These are phyloP conservation scores for Typhlichthys eigenmanni DNA, from an alignment of 2,797 vertebrate species.

Conservation along the genomic window DNA sequence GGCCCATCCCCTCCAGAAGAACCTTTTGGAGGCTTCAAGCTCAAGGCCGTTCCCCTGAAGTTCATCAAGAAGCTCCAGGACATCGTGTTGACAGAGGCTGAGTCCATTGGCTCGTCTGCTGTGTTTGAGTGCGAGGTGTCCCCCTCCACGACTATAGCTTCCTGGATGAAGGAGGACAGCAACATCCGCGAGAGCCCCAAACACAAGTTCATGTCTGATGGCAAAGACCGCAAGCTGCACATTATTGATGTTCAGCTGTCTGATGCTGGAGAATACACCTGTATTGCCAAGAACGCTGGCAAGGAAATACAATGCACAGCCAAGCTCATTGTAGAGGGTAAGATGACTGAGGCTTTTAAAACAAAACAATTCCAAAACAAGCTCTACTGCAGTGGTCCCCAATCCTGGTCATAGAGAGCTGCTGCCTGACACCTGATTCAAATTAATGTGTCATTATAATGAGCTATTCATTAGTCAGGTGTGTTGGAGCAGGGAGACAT, in stretches of 20 bases:
- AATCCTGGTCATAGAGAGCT: too few relatives aligned
- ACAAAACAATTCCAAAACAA: too few relatives aligned
- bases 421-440: too few relatives aligned
- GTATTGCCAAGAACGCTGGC: slow-evolving; percentile 90
- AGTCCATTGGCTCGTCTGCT: slow-evolving; percentile 92
- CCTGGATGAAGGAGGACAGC: slow-evolving; percentile 96
- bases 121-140: slow-evolving; percentile 94
- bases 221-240: slow-evolving; percentile 93
- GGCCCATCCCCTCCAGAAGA: slow-evolving; percentile 94
- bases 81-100: slow-evolving; percentile 90
- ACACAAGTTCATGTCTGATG: slow-evolving; percentile 93
- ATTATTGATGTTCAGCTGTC: slow-evolving; percentile 97
- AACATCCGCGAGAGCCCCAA: slow-evolving; percentile 94
- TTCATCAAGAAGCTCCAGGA: slow-evolving; percentile 93
- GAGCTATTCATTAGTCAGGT: too few relatives aligned
- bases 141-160: slow-evolving; percentile 90
- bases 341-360: background rate
- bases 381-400: too few relatives aligned
- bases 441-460: too few relatives aligned
- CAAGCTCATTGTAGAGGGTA: slow-evolving; percentile 97
- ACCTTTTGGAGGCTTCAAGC: slow-evolving; percentile 89
- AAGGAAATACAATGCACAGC: slow-evolving; percentile 94
- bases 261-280: slow-evolving; percentile 95
- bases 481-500: too few relatives aligned
- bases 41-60: slow-evolving; percentile 95